Conservation (phyloP, 2,888 invertebrate genomes). For the Caenorhabditis sp. region DNA sequence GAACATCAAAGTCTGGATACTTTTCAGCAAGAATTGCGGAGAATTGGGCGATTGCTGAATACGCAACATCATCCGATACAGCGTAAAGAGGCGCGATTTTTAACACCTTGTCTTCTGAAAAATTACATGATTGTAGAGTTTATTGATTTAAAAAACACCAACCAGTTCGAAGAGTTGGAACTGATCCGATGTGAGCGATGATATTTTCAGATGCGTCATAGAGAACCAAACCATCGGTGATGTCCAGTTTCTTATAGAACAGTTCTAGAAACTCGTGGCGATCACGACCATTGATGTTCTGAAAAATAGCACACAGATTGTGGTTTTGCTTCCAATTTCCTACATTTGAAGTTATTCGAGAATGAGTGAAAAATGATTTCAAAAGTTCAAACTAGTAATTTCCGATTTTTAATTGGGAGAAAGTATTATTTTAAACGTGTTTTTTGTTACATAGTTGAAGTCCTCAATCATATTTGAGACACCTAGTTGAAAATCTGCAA, state of each 20-base stretch:
- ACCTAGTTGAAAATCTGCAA: not conserved
- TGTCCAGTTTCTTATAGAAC: constrained; percentile 30
- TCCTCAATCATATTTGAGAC: too few species aligned
- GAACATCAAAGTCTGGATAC: constrained; percentile 20
- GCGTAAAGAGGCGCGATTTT: constrained; percentile 39
- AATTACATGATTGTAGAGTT: not conserved
- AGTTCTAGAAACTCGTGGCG: constrained; percentile 22
- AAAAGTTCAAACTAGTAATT: too few species aligned
- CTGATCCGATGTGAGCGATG: constrained; percentile 38
- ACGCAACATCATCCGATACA: constrained; percentile 23
- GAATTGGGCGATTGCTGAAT: constrained; percentile 26
- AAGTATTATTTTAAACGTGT: too few species aligned
- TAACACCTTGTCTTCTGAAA: constrained; percentile 24
- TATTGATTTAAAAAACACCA: not conserved
- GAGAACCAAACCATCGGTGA: constrained; percentile 31
- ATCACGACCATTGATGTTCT: constrained; percentile 9
- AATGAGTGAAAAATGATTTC: too few species aligned
- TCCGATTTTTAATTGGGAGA: too few species aligned
- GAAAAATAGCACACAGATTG: not conserved
- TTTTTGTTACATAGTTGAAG: too few species aligned
- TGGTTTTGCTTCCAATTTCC: not conserved
- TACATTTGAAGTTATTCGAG: too few species aligned
- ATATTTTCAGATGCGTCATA: constrained; percentile 30
- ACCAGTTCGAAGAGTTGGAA: constrained; percentile 18
- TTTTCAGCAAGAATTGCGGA: constrained; percentile 24